Percentiles rank a stretch among this genome's conserved stretches.
These are phyloP conservation scores for Glomeris maerens DNA, from an alignment of 1,140 invertebrate species.

Conservation along the genomic window DNA sequence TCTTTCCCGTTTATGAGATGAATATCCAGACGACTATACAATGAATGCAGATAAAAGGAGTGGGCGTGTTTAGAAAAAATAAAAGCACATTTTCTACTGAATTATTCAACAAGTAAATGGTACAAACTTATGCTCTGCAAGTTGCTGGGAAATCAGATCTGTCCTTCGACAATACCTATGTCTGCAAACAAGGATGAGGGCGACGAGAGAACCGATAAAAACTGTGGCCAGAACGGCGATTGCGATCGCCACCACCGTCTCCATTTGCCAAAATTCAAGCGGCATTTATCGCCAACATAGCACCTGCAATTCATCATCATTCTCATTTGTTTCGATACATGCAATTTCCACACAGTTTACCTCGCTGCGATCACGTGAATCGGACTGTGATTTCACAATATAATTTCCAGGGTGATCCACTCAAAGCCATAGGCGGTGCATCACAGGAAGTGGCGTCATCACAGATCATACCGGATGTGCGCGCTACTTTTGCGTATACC, in stretches of 20 bases:
- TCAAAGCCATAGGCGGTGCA: too few species aligned
- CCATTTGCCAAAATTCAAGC: constrained; percentile 27
- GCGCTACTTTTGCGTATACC: too few species aligned
- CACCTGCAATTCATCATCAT: too few species aligned
- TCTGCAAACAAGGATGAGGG: constrained; percentile 46
- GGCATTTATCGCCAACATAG: too few species aligned
- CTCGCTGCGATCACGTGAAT: too few species aligned
- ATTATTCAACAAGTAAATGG: not conserved
- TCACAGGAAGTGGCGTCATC: too few species aligned
- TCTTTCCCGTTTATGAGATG: constrained; percentile 27
- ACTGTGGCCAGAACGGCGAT: constrained; percentile 47
- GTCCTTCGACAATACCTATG: constrained; percentile 27
- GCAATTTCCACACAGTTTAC: too few species aligned
- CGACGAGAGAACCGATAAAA: constrained; percentile 48
- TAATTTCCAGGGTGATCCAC: too few species aligned
- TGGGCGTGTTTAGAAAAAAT: not conserved
- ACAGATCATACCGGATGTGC: too few species aligned
- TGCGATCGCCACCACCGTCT: constrained; percentile 50
- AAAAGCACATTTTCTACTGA: not conserved
- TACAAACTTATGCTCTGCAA: constrained; percentile 27
- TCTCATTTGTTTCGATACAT: too few species aligned
- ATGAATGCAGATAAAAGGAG: constrained; percentile 7
- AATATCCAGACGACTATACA: constrained; percentile 29
- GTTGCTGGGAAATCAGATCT: constrained; percentile 22
- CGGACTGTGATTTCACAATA: too few species aligned